Conservation (phyloP, 2,113 vertebrate species). For the Phainopepla nitens region DNA sequence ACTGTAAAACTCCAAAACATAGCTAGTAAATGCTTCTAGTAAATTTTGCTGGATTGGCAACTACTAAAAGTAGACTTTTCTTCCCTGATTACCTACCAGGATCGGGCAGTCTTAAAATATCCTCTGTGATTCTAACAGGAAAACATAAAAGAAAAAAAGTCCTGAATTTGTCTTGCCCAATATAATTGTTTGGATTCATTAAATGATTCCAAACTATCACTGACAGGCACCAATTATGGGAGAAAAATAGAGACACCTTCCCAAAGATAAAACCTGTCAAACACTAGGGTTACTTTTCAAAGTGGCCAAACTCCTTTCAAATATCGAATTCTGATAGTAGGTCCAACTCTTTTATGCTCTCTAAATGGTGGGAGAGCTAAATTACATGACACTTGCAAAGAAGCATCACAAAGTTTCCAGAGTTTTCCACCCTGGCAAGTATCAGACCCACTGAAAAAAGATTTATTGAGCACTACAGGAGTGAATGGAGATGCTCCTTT, state of each 20-base stretch:
- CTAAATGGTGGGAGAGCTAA: not conserved
- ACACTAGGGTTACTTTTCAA: not conserved
- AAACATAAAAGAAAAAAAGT: not conserved
- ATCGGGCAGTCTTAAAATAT: not conserved
- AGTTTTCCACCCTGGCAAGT: not conserved
- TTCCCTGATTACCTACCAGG: not conserved
- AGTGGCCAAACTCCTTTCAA: not conserved
- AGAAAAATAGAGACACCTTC: not conserved
- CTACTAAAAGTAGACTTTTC: constrained; percentile 24
- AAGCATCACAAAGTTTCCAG: not conserved
- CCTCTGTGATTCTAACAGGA: not conserved
- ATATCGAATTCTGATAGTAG: not conserved
- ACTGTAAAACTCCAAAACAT: constrained; percentile 17
- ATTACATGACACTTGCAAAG: not conserved
- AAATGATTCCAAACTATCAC: not conserved
- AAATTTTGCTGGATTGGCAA: constrained; percentile 40
- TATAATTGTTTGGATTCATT: not conserved
- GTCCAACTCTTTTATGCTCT: not conserved
- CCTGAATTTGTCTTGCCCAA: not conserved
- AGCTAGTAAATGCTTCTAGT: not conserved
- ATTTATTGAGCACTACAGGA: not conserved
- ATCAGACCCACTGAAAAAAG: not conserved
- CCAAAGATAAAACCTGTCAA: not conserved
- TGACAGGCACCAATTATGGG: not conserved
- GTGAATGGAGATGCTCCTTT: not conserved